Percentiles rank a stretch among this genome's conserved stretches.
Evolutionary conservation across 2,797 vertebrate species (phyloP).

Genomic region (Xenentodon cancila): DNA sequence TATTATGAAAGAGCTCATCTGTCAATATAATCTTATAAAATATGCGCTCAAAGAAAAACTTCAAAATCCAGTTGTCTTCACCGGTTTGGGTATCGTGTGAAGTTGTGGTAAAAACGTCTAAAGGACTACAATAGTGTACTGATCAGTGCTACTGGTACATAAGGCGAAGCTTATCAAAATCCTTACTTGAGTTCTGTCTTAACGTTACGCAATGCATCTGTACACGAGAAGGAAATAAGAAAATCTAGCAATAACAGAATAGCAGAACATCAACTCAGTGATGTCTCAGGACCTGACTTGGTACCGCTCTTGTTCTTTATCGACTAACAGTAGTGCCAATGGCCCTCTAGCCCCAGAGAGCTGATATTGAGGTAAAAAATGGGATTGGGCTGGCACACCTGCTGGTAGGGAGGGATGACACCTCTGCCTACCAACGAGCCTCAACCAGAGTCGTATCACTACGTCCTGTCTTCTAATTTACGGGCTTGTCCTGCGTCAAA

Average conservation of each 20-base stretch:
- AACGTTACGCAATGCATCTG: neutral
- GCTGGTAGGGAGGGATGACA: conserved; percentile 49
- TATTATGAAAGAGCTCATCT: neutral
- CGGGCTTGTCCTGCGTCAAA: conserved; percentile 69
- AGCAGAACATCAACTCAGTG: neutral
- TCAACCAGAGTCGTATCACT: conserved; percentile 60
- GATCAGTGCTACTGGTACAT: no score
- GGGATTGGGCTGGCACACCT: conserved; percentile 55
- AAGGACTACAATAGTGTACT: no score
- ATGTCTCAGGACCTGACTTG: conserved; percentile 25
- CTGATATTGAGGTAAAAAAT: conserved; percentile 56
- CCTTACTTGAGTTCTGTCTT: neutral
- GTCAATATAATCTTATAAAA: no score
- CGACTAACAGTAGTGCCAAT: conserved; percentile 43
- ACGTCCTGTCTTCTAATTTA: conserved; percentile 52
- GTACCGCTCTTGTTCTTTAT: conserved; percentile 38
- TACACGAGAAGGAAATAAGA: conserved; percentile 1
- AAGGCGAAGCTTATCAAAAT: neutral
- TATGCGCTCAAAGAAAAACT: neutral
- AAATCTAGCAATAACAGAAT: conserved; percentile 7
- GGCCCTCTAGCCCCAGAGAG: conserved; percentile 44
- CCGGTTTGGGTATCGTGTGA: neutral
- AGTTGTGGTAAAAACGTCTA: neutral
- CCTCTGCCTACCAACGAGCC: conserved; percentile 60
- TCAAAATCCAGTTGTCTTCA: neutral